Percentiles rank a stretch among this genome's conserved stretches.
Evolutionary conservation across 1,140 invertebrate species (phyloP).

Genomic region (Melipona quadrifasciata): DNA sequence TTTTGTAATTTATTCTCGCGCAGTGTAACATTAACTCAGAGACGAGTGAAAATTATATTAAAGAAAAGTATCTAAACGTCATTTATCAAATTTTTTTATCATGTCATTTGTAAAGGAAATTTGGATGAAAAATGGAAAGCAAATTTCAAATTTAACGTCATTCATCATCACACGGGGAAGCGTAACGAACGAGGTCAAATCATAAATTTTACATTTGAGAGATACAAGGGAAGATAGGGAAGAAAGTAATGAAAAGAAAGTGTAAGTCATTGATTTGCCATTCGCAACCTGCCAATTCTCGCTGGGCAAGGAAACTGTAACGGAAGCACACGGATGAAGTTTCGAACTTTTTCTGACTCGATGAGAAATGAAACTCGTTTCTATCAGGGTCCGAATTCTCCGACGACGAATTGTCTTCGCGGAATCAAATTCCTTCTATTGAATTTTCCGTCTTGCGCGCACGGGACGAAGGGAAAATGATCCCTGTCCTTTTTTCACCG

Average conservation of each 20-base stretch:
- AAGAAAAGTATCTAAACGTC: too few species aligned
- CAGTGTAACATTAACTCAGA: too few species aligned
- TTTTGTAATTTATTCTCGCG: too few species aligned
- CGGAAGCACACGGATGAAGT: neutral
- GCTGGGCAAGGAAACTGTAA: neutral
- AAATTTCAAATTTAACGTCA: too few species aligned
- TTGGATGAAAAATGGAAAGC: too few species aligned
- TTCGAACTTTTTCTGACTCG: neutral
- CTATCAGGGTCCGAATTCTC: neutral
- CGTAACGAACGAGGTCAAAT: neutral
- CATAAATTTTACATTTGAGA: neutral
- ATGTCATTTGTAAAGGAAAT: too few species aligned
- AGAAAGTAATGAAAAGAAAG: neutral
- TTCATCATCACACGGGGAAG: neutral
- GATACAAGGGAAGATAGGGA: neutral
- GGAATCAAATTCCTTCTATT: constrained; percentile 9
- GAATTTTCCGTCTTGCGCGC: neutral
- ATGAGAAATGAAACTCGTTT: neutral
- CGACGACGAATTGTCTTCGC: neutral
- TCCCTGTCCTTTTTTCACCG: neutral
- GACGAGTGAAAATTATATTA: too few species aligned
- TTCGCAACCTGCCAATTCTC: neutral
- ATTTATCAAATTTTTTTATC: too few species aligned
- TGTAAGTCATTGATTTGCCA: constrained; percentile 1
- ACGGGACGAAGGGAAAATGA: neutral